Evolutionary conservation across 2,888 invertebrate species (phyloP).

Genomic region (Eugnorisma glareosa): DNA sequence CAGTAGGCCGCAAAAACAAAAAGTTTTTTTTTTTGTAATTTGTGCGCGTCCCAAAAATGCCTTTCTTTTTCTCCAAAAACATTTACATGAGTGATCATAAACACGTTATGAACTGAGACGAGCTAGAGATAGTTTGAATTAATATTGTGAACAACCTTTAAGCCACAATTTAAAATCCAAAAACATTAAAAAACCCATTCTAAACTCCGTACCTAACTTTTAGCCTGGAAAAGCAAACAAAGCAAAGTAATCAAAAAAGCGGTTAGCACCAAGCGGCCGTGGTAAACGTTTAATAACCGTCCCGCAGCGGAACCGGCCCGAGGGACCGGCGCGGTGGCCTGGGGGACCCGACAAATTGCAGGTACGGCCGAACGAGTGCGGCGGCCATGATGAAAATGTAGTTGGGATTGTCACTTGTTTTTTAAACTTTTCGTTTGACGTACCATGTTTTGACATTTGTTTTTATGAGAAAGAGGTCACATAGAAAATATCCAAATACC

Average conservation of each 20-base stretch:
- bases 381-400: conserved; percentile 36
- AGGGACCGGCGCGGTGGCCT: conserved; percentile 56
- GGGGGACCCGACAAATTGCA: conserved; percentile 67
- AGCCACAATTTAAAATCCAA: background rate
- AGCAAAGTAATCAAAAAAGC: conserved; percentile 63
- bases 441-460: background rate
- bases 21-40: background rate
- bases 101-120: too few species aligned
- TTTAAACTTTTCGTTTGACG: background rate
- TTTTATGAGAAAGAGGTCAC: background rate
- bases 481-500: background rate
- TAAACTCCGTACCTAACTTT: conserved; percentile 37
- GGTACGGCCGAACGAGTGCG: conserved; percentile 45
- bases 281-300: conserved; percentile 66
- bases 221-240: conserved; percentile 52
- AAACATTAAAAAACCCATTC: background rate
- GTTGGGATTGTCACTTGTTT: conserved; percentile 13
- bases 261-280: conserved; percentile 56
- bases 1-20: too few species aligned
- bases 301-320: conserved; percentile 59
- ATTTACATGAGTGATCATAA: background rate
- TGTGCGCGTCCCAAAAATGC: background rate
- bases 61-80: background rate
- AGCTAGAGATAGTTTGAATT: background rate
- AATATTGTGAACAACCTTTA: background rate